Evolutionary conservation across 2,797 vertebrate species (phyloP), one percentile per base, ranked within the genome.

Genomic region (Falco berigora): DNA sequence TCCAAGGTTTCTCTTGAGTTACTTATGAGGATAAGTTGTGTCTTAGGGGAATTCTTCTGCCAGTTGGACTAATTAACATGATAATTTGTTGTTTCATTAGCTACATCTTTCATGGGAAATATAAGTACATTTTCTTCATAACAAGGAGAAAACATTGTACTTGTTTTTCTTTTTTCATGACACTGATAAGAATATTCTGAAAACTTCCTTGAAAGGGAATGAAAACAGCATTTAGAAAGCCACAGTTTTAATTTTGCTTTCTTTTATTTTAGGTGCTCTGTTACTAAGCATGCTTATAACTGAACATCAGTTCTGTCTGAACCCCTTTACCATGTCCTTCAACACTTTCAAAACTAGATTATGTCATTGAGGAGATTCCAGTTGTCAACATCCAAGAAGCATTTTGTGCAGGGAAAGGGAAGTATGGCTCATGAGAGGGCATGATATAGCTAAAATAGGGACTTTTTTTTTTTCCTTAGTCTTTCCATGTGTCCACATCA

Each of bases 41-140:
- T 71, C 97, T 38, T 32, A n/a, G 24, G 98, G 96, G 97, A 85
- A 12, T 53, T 75, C 20, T 68, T 61, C 93, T 90, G 88, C 88
- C 59, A 42, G 68, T 25, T 25, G 34, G 32, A 77, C 94, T 97
- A 95, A 98, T 97, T 93, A 97, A 80, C 7, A 7, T 38, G 81
- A 67, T 87, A 71, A 64, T 95, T 96, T 96, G 95, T 93, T 67
- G 67, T 86, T 94, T 90, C 89, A 10, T 90, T 91, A 96, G 47
- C 62, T 50, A 34, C 76, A 28, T 58, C 82, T 68, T 92, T 75
- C 86, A 5, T 46, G 59, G 91, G 95, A 96, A 73, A 93, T 84
- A 40, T 0, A 44, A 84, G 46, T 5, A 38, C 1, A 3, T 61
- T 74, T 71, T 53, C 74, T 50, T 78, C 88, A 5, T 62, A 96